phyloP scores from a whole-genome alignment of 2,888 invertebrate species.

The Ferrisia virgata region DNA sequence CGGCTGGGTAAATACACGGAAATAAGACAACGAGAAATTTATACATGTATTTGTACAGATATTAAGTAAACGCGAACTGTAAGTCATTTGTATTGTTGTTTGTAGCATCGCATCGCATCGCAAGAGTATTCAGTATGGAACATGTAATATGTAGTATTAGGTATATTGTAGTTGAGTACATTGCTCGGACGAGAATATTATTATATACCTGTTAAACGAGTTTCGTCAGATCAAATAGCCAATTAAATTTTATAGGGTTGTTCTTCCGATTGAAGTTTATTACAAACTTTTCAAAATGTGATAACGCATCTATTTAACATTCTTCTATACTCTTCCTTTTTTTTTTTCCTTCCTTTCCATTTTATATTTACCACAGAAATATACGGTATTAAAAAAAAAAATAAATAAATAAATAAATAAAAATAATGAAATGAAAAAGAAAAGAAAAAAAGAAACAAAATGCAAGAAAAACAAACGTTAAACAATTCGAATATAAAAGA shows the following conservation, averaged over 20 bases:
- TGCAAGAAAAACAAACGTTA: slow-evolving; percentile 7
- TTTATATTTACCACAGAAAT: neutral
- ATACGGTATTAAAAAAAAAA: neutral
- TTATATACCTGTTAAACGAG: slow-evolving; percentile 45
- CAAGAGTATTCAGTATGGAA: slow-evolving; percentile 32
- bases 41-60: slow-evolving; percentile 12
- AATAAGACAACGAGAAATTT: neutral
- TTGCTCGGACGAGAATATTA: slow-evolving; percentile 33
- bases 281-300: slow-evolving; percentile 46
- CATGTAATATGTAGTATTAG: slow-evolving; percentile 40
- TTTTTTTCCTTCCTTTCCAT: neutral
- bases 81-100: slow-evolving; percentile 44
- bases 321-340: slow-evolving; percentile 21
- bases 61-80: slow-evolving; percentile 35
- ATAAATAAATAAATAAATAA: too few relatives aligned
- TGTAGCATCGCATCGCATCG: neutral
- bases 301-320: slow-evolving; percentile 45
- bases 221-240: slow-evolving; percentile 45
- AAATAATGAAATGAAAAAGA: slow-evolving; percentile 8
- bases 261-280: slow-evolving; percentile 45
- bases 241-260: slow-evolving; percentile 45
- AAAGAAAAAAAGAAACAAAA: slow-evolving; percentile 9
- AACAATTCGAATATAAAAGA: slow-evolving; percentile 29
- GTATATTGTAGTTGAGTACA: slow-evolving; percentile 42
- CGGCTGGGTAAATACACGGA: neutral